Evolutionary conservation across 1,140 invertebrate species (phyloP), one percentile per base, ranked within the genome.

Genomic region (Nymphalis io): DNA sequence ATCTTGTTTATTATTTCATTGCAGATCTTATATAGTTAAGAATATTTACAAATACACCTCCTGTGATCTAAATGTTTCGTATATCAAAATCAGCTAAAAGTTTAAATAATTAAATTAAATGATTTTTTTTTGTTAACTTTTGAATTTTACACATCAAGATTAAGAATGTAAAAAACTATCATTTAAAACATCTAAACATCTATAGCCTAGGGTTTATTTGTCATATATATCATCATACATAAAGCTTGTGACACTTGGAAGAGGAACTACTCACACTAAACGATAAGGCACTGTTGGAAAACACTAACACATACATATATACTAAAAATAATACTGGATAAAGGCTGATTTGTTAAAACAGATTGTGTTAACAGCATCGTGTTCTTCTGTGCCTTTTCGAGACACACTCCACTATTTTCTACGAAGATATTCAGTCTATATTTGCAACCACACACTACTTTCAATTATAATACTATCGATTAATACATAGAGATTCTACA

Each of bases 401-500:
- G 44, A 70, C 42, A 58, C 60, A 23, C 18, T 13, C n/a, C 16
- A 48, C 68, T 39, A 64, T 64, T 74, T 74, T 67, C 72, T 75
- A 73, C 72, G 69, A 76, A 66, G 71, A 58, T 72, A 74, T 75
- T 81, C 81, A 80, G 79, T 83, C 78, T 82, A 68, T 72, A 72
- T 60, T 75, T 72, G 40, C 53, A 75, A 62, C 40, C 66, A 72
- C n/a, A 71, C 16, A 53, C 33, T 67, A 68, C 18, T 62, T 16
- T 51, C 46, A n/a, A 13, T 15, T 15, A n/a, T 39, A 72, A 78
- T 77, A 87, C 83, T 91, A 91, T 88, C 89, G 88, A 70, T 92
- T 93, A 44, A 92, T 92, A 79, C 89, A 92, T 16, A 93, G 76
- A 38, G 92, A 92, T 78, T 94, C 93, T 0, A 94, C 93, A 77